Conservation (phyloP, 2,888 invertebrate species). For the Apotomis betuletana region DNA sequence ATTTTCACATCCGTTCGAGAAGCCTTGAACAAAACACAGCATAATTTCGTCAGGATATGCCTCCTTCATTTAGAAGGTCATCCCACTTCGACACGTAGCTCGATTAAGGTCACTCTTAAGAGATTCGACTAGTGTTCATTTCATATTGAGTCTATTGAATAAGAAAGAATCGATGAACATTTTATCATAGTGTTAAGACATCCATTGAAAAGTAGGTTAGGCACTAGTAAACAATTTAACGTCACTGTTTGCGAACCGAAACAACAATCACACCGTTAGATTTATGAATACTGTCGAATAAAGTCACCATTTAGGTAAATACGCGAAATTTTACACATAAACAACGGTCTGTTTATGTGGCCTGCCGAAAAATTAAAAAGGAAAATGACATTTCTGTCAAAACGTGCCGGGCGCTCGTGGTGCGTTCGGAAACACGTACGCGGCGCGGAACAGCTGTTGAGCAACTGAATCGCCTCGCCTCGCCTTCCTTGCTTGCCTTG, state of each 20-base stretch:
- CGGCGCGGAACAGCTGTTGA: slow-evolving; percentile 65
- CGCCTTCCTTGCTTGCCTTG: slow-evolving; percentile 19
- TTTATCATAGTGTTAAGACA: slow-evolving; percentile 35
- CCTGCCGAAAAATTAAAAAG: slow-evolving; percentile 50
- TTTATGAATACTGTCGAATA: slow-evolving; percentile 38
- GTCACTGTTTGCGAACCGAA: slow-evolving; percentile 39
- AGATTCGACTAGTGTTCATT: slow-evolving; percentile 32
- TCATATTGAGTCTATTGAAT: slow-evolving; percentile 28
- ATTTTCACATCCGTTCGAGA: slow-evolving; percentile 74
- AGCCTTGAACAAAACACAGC: slow-evolving; percentile 88
- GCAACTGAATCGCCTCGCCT: slow-evolving; percentile 57
- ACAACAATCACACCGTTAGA: slow-evolving; percentile 39
- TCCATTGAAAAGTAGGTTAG: slow-evolving; percentile 38
- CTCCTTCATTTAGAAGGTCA: slow-evolving; percentile 81
- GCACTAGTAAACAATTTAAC: slow-evolving; percentile 43
- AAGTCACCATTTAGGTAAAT: slow-evolving; percentile 41
- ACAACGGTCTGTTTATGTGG: slow-evolving; percentile 42
- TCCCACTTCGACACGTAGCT: slow-evolving; percentile 51
- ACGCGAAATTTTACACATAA: slow-evolving; percentile 18
- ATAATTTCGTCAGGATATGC: slow-evolving; percentile 83
- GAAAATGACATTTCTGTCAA: slow-evolving; percentile 63
- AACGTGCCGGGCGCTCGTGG: slow-evolving; percentile 50
- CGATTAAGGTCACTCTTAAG: slow-evolving; percentile 50
- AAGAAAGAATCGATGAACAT: slow-evolving; percentile 45
- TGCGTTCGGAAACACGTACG: slow-evolving; percentile 69